phyloP scores from a whole-genome alignment of 2,888 invertebrate species.

The Stenotaenia linearis region DNA sequence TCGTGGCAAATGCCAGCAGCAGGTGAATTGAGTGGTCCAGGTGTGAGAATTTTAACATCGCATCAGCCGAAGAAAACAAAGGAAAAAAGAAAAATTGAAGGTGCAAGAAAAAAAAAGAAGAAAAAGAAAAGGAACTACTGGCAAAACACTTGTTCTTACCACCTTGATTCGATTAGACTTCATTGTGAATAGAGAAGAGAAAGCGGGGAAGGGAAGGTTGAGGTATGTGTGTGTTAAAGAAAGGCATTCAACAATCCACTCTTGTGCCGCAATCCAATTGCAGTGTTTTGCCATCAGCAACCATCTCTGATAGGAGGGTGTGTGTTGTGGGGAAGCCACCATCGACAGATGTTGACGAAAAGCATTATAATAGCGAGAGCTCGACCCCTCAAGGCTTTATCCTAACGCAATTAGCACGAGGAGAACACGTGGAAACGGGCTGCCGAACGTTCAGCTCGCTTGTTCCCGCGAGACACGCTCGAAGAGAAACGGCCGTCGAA shows the following conservation, averaged over 20 bases:
- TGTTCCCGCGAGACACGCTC: constrained; percentile 1
- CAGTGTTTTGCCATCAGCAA: constrained; percentile 22
- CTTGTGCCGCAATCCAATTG: not conserved
- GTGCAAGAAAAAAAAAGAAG: not conserved
- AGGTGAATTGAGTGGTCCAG: constrained; percentile 24
- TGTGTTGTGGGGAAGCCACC: not conserved
- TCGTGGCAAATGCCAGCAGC: not conserved
- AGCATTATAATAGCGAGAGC: constrained; percentile 21
- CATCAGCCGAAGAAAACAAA: not conserved
- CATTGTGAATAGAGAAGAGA: constrained; percentile 9
- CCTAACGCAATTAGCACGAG: constrained; percentile 30
- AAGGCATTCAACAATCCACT: not conserved
- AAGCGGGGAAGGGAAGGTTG: not conserved
- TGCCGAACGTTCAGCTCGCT: constrained; percentile 3
- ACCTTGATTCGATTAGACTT: constrained; percentile 17
- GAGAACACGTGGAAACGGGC: constrained; percentile 27
- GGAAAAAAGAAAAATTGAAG: not conserved
- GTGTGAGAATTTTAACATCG: constrained; percentile 5
- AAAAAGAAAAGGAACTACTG: not conserved
- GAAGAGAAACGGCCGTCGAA: constrained; percentile 2
- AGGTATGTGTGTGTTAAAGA: not conserved
- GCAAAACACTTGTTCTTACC: constrained; percentile 23
- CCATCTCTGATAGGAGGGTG: not conserved
- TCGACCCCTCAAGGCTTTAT: constrained; percentile 27
- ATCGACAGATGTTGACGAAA: constrained; percentile 26